Evolutionary conservation across 2,888 invertebrate genomes (phyloP).

Genomic region (Cheilosia scutellata): DNA sequence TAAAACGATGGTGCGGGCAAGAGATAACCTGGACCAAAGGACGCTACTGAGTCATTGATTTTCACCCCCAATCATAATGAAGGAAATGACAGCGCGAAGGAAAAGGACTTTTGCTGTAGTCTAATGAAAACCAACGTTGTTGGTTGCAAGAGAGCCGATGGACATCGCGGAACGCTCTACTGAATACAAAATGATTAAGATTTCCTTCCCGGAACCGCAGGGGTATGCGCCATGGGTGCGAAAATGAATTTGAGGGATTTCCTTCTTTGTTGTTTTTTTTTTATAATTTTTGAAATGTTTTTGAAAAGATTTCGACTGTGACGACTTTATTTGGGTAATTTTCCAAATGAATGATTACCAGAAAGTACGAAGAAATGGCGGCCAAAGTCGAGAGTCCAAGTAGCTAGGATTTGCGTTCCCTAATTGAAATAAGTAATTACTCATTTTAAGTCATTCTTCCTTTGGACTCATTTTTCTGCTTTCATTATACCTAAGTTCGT

Average conservation of each 20-base stretch:
- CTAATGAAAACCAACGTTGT: constrained; percentile 46
- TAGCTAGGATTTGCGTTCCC: constrained; percentile 61
- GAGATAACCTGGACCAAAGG: neutral
- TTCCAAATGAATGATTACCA: constrained; percentile 69
- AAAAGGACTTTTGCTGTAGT: neutral
- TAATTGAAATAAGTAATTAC: constrained; percentile 75
- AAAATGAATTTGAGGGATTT: constrained; percentile 70
- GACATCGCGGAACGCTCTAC: constrained; percentile 53
- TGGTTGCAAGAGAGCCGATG: constrained; percentile 22
- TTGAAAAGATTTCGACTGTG: constrained; percentile 70
- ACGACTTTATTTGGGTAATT: constrained; percentile 71
- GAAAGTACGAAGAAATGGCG: constrained; percentile 10
- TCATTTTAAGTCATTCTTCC: constrained; percentile 65
- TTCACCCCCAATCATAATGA: constrained; percentile 61
- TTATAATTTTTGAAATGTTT: constrained; percentile 18
- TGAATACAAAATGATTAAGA: constrained; percentile 74
- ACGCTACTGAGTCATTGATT: constrained; percentile 57
- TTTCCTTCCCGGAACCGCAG: constrained; percentile 51
- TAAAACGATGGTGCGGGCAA: constrained; percentile 11
- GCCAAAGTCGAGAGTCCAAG: constrained; percentile 17
- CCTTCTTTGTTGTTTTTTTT: constrained; percentile 24
- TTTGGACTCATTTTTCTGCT: constrained; percentile 35
- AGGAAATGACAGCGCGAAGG: constrained; percentile 50
- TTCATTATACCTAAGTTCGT: too few relatives aligned
- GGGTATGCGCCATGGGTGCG: constrained; percentile 24